Evolutionary conservation across 2,888 invertebrate genomes (phyloP).

Genomic region (Synanthedon myopaeformis): DNA sequence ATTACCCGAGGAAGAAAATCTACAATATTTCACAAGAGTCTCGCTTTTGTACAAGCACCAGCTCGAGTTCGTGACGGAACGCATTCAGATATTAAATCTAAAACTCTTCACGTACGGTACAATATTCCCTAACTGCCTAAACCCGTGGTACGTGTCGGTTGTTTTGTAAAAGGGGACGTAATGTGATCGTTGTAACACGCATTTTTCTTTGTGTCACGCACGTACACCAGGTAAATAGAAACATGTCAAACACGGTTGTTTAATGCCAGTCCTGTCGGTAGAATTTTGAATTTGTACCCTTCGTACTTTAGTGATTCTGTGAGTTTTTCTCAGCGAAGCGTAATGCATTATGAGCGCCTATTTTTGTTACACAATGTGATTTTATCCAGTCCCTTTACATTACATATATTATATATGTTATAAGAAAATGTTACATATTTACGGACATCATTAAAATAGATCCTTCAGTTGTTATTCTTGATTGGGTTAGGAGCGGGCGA

Average conservation of each 20-base stretch:
- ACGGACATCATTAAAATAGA: neutral
- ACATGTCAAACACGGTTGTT: constrained; percentile 33
- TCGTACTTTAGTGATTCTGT: constrained; percentile 18
- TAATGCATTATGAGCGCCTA: constrained; percentile 7
- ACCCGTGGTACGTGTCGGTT: constrained; percentile 8
- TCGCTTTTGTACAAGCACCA: constrained; percentile 22
- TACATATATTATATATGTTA: neutral
- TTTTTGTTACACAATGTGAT: constrained; percentile 8
- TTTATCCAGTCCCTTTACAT: constrained; percentile 1
- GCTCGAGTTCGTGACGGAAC: constrained; percentile 16
- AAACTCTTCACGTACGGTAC: constrained; percentile 21
- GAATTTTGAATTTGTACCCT: constrained; percentile 31
- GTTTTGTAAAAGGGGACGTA: constrained; percentile 22
- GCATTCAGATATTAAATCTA: constrained; percentile 28
- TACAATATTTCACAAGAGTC: constrained; percentile 18
- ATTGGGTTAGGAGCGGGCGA: constrained; percentile 7
- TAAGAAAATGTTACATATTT: neutral
- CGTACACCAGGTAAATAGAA: constrained; percentile 24
- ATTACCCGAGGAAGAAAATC: constrained; percentile 23
- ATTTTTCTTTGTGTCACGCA: constrained; percentile 17
- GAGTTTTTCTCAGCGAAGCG: constrained; percentile 5
- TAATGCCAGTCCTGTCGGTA: constrained; percentile 30
- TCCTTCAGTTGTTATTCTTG: constrained; percentile 8
- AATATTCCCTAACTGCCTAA: constrained; percentile 20
- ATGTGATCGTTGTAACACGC: constrained; percentile 15